Evolutionary conservation across 2,888 invertebrate genomes (phyloP).

Genomic region (Lepas anatifera): DNA sequence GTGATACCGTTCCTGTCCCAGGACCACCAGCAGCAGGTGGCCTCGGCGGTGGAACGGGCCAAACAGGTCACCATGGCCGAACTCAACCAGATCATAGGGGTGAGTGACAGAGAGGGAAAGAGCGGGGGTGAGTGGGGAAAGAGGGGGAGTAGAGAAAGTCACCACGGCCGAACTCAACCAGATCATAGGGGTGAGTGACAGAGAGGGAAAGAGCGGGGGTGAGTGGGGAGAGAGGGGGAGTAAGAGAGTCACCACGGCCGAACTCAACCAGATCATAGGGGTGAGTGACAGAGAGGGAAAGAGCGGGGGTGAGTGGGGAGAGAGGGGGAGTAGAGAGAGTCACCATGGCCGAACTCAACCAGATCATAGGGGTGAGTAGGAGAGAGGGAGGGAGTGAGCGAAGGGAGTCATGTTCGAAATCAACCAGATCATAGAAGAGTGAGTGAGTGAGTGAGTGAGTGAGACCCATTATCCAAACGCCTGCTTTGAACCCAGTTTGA

Average conservation of each 20-base stretch:
- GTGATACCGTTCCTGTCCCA: slow-evolving; percentile 87
- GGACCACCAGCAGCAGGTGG: slow-evolving; percentile 95
- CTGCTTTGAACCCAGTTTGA: too few species aligned
- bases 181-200: too few species aligned
- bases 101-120: slow-evolving; percentile 43
- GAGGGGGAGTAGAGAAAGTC: slow-evolving; percentile 46
- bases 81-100: slow-evolving; percentile 91
- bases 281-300: too few species aligned
- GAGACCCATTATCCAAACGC: too few species aligned
- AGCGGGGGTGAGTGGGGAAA: too few species aligned
- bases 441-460: too few species aligned
- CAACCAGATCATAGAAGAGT: slow-evolving; percentile 37
- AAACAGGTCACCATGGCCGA: slow-evolving; percentile 98
- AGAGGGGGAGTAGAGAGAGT: slow-evolving; percentile 47
- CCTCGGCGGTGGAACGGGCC: slow-evolving; percentile 91
- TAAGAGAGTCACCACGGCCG: slow-evolving; percentile 90
- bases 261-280: slow-evolving; percentile 49
- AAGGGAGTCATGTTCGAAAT: slow-evolving; percentile 95
- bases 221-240: too few species aligned
- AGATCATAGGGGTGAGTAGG: too few species aligned
- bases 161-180: slow-evolving; percentile 87
- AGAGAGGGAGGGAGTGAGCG: too few species aligned
- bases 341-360: slow-evolving; percentile 87
- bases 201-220: too few species aligned
- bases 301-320: too few species aligned